Base-by-base conservation (phyloP, 1,140 invertebrate species). In the Physella acuta region DNA sequence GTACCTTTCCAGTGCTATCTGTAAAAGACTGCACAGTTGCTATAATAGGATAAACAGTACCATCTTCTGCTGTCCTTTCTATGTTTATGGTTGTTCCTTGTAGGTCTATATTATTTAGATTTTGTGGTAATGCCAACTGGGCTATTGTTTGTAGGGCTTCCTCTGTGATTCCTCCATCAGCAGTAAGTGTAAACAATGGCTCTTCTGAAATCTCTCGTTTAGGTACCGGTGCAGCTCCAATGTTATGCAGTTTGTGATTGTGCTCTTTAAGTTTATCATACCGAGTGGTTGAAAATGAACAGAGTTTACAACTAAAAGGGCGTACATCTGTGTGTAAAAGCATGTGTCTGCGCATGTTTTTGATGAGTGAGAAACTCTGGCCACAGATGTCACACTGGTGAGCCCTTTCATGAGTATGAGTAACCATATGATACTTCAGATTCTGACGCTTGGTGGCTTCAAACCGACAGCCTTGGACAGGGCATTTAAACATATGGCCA, bases 371-470 rank as follows among this genome's bases (percentile, higher is more conserved):
- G 65, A 84, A 85, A 37, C 76, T 73, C 58, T 84, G 78, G 8
- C 89, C 88, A 82, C 90, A 91, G 16, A 88, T 84, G 51, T 86
- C 83, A 79, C 90, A 91, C 58, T 87, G 85, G 80, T 90, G 90
- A 8, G 89, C 88, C 65, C 87, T 88, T 26, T 88, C 88, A 70
- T 87, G 86, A 2, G 86, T 87, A 67, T 89, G 88, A 0, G 88
- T 89, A 37, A 86, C 66, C 62, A 88, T 85, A 66, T 84, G 82
- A 66, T 81, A 79, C 60, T 84, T 83, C 39, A 84, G 73, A 71
- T 82, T 84, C 71, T 88, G 87, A 70, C 87, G 87, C 26, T 88
- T 85, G 24, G 77, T 82, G 28, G 82, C 76, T 64, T 82, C 76
- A 67, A 81, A 84, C 30, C 70, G 73, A 68, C 88, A 89, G 0